Evolutionary conservation across 2,888 invertebrate species (phyloP).

Genomic region (Campoplex nolae): DNA sequence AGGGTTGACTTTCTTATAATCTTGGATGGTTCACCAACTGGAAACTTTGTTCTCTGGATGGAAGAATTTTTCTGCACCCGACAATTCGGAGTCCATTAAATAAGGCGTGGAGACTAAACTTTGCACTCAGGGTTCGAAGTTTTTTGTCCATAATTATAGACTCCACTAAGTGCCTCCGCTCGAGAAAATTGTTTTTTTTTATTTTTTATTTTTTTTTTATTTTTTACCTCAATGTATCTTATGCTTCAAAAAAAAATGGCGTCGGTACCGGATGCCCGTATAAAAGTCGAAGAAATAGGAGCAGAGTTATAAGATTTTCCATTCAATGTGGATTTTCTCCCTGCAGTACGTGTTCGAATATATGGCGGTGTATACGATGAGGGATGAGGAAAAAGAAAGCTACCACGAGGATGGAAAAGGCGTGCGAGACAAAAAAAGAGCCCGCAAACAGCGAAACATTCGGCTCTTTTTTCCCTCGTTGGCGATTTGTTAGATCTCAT

Average conservation of each 20-base stretch:
- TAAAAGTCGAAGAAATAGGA: neutral
- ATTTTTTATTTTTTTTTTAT: neutral
- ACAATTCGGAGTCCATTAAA: neutral
- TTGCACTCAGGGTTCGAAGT: constrained; percentile 15
- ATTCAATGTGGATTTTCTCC: constrained; percentile 22
- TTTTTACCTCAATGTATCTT: neutral
- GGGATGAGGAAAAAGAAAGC: constrained; percentile 38
- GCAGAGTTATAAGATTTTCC: neutral
- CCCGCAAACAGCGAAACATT: constrained; percentile 50
- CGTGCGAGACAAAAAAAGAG: constrained; percentile 13
- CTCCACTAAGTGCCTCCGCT: neutral
- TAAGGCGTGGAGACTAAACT: neutral
- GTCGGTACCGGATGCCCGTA: neutral
- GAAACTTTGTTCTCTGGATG: constrained; percentile 15
- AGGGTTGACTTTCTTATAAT: neutral
- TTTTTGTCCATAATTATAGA: constrained; percentile 21
- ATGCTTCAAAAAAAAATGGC: neutral
- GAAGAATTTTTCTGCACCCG: neutral
- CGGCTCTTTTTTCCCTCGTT: constrained; percentile 55
- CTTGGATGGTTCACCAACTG: neutral
- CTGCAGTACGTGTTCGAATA: neutral
- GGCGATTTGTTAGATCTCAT: constrained; percentile 63
- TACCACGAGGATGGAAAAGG: constrained; percentile 10
- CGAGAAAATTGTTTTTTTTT: neutral
- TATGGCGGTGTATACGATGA: constrained; percentile 2